Evolutionary conservation across 2,888 invertebrate genomes (phyloP).

Genomic region (Germaria angustata): DNA sequence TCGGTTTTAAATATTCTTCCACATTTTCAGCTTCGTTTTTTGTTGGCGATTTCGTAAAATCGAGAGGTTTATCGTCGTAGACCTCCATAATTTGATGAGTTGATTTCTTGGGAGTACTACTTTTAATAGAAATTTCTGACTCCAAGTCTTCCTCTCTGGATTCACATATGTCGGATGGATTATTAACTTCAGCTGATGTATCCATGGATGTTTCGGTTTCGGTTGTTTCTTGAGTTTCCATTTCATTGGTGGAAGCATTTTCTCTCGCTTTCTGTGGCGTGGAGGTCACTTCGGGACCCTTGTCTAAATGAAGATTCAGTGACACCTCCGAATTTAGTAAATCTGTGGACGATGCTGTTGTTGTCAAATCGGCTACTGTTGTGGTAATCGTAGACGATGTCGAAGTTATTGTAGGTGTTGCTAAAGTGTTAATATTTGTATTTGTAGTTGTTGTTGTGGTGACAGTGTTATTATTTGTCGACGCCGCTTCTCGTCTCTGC

Average conservation of each 20-base stretch:
- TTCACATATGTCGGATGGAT: constrained; percentile 57
- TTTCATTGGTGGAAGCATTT: constrained; percentile 31
- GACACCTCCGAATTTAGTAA: constrained; percentile 26
- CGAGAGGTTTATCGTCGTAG: constrained; percentile 68
- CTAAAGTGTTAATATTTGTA: constrained; percentile 21
- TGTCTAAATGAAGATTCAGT: constrained; percentile 12
- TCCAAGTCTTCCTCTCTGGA: constrained; percentile 38
- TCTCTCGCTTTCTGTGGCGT: constrained; percentile 22
- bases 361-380: constrained; percentile 29
- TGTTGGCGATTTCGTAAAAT: constrained; percentile 63
- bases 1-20: constrained; percentile 44
- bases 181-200: constrained; percentile 67
- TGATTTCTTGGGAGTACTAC: constrained; percentile 18
- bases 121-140: constrained; percentile 45
- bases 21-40: constrained; percentile 51
- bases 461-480: constrained; percentile 56
- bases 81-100: constrained; percentile 13
- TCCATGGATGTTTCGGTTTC: constrained; percentile 72
- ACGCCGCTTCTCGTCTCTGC: constrained; percentile 76
- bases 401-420: constrained; percentile 34
- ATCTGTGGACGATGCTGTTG: constrained; percentile 43
- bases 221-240: constrained; percentile 71
- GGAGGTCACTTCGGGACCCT: constrained; percentile 35
- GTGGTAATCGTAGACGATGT: constrained; percentile 57
- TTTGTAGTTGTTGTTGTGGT: constrained; percentile 35